Evolutionary conservation across 1,140 invertebrate genomes (phyloP), one percentile per base, ranked within the genome.

Genomic region (Metopolophium dirhodum): DNA sequence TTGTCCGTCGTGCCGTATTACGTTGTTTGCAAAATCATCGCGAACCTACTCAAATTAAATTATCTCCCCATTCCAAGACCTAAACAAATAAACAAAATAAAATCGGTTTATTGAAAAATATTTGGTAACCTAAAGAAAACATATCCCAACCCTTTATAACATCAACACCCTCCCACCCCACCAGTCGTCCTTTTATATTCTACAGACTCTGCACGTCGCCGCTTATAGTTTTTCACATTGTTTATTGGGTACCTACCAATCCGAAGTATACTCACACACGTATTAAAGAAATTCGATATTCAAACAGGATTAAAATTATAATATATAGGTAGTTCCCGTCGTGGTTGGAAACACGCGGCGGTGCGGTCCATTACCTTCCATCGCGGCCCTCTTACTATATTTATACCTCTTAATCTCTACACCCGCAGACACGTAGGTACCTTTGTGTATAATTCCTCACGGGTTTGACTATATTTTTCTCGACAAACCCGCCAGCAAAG

Each of bases 241-340:
- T 77, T 77, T 77, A n/a, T n/a, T 77, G 18, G 30, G n/a, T n/a
- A 77, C 14, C 9, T 77, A 77, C 61, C 61, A 77, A 4, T 77
- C 14, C 61, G 14, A n/a, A 4, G 14, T 77, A n/a, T 77, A 68
- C 30, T 77, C 61, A 77, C n/a, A 77, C 6, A n/a, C 14, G 30
- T 77, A 77, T 77, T 77, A 77, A 14, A 77, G 61, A n/a, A 77
- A 77, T 77, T 77, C 61, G 61, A 77, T 77, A 77, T 77, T 77
- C 61, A 1, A 77, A 77, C 61, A 77, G 61, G 61, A 77, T 77
- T 77, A 77, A 77, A 77, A 77, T 77, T 77, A 77, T 37, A 37
- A 77, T 37, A 37, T 30, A 61, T 77, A 14, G n/a, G n/a, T 77
- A 77, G 14, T 77, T 77, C n/a, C 30, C n/a, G 61, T 77, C 61